Percentiles rank a stretch among this genome's conserved stretches.
Evolutionary conservation across 1,140 invertebrate genomes (phyloP).

Genomic region (Brachionus plicatilis): DNA sequence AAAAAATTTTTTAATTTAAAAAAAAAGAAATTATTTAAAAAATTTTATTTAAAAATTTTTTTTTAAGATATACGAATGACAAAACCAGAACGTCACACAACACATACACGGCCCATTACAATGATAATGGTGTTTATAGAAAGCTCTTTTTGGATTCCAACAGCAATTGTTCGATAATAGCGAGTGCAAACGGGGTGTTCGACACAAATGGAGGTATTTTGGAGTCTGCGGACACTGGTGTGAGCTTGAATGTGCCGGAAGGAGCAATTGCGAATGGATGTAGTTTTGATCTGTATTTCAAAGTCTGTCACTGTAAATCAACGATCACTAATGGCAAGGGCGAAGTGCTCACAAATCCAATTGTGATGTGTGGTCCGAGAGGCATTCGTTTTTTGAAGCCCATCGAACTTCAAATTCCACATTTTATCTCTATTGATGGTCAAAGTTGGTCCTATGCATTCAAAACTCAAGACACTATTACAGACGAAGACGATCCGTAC

Average conservation of each 20-base stretch:
- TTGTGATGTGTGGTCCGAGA: conserved; percentile 90
- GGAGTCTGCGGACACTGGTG: conserved; percentile 77
- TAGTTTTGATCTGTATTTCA: conserved; percentile 87
- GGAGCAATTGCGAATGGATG: conserved; percentile 73
- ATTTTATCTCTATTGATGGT: conserved; percentile 46
- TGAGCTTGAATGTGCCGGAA: conserved; percentile 77
- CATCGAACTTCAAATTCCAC: conserved; percentile 69
- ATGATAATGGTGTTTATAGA: conserved; percentile 27
- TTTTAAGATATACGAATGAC: background rate
- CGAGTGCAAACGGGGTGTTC: conserved; percentile 53
- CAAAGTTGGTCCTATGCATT: conserved; percentile 40
- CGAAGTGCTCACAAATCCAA: conserved; percentile 81
- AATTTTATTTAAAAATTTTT: no score
- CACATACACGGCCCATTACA: conserved; percentile 4
- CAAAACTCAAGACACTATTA: background rate
- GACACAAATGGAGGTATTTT: conserved; percentile 70
- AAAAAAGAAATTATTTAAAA: no score
- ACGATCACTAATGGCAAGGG: conserved; percentile 59
- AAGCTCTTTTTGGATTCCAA: conserved; percentile 18
- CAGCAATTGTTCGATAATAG: conserved; percentile 46
- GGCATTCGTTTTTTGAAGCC: conserved; percentile 77
- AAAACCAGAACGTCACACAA: background rate
- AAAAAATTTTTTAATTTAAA: no score
- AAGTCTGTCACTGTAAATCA: conserved; percentile 69
- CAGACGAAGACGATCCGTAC: conserved; percentile 35